Evolutionary conservation across 1,140 invertebrate species (phyloP).

Genomic region (Scaptodrosophila lebanonensis): DNA sequence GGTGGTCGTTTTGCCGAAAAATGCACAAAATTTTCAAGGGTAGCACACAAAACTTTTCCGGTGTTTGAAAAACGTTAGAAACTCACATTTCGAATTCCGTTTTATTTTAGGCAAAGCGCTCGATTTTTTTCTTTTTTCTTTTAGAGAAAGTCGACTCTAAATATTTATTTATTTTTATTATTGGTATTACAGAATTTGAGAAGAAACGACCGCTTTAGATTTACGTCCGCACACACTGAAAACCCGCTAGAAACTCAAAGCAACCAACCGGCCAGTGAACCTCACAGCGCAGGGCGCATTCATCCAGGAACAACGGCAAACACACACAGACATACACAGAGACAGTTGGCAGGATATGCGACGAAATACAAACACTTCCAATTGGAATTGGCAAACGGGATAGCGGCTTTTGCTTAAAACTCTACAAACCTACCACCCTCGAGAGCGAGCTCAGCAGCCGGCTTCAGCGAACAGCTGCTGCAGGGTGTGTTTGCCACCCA

Average conservation of each 20-base stretch:
- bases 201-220: background rate
- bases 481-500: conserved; percentile 41
- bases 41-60: conserved; percentile 5
- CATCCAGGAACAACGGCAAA: too few relatives aligned
- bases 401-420: conserved; percentile 21
- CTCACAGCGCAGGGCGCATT: conserved; percentile 10
- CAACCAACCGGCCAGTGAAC: conserved; percentile 55
- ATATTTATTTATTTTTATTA: too few relatives aligned
- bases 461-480: conserved; percentile 57
- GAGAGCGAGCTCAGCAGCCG: conserved; percentile 7
- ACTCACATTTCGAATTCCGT: conserved; percentile 46
- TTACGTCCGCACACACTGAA: background rate
- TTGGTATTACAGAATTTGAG: too few relatives aligned
- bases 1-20: conserved; percentile 32
- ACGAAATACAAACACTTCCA: conserved; percentile 47
- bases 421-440: conserved; percentile 23
- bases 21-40: conserved; percentile 34
- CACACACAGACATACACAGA: conserved; percentile 9
- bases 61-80: conserved; percentile 41
- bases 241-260: background rate
- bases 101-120: too few relatives aligned
- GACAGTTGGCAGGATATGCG: conserved; percentile 36
- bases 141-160: too few relatives aligned
- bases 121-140: too few relatives aligned
- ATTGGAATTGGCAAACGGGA: conserved; percentile 56